Conservation (phyloP, 2,113 vertebrate genomes). For the Alexandromys fortis region DNA sequence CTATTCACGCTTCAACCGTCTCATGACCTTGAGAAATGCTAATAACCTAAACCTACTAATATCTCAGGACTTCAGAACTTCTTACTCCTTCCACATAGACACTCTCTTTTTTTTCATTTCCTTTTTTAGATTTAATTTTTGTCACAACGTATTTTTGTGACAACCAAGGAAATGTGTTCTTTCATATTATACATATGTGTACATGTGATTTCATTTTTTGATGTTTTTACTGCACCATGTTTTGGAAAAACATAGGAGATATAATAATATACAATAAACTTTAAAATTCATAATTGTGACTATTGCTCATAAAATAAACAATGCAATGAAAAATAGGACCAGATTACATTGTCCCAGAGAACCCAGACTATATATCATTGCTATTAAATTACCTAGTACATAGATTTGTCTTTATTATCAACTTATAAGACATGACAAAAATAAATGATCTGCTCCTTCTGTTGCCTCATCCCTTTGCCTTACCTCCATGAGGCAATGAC, state of each 20-base stretch:
- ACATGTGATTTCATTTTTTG: neutral
- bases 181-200: neutral
- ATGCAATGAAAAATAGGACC: neutral
- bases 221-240: neutral
- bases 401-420: conserved; percentile 22
- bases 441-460: conserved; percentile 31
- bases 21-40: neutral
- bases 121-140: neutral
- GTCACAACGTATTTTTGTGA: neutral
- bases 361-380: neutral
- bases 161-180: neutral
- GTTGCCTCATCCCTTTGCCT: neutral
- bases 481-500: neutral
- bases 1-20: neutral
- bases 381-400: neutral
- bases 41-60: neutral
- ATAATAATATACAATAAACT: neutral
- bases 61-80: neutral
- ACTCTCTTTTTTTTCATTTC: neutral
- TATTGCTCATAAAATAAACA: conserved; percentile 56
- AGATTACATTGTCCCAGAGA: neutral
- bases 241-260: neutral
- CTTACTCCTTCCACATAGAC: neutral
- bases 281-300: neutral
- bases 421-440: conserved; percentile 2